Evolutionary conservation across 2,113 vertebrate species (phyloP), one percentile per base, ranked within the genome.

Genomic region (Lycaon pictus): DNA sequence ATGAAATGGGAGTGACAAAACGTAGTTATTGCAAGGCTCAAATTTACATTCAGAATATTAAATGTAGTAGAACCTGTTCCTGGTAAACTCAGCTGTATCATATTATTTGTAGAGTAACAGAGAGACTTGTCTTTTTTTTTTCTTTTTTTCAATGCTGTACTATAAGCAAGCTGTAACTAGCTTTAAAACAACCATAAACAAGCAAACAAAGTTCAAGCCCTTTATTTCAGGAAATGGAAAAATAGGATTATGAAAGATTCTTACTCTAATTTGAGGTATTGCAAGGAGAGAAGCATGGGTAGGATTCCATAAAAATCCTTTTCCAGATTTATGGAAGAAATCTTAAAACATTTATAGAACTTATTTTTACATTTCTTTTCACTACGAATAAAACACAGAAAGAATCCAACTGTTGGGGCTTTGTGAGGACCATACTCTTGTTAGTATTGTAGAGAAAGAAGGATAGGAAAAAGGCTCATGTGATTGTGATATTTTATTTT

Each of bases 1-100:
- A 94, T 90, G 91, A 92, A 98, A 85, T 95, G 37, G 55, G 95
- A 98, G 97, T 97, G 95, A 81, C 90, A 97, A 91, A 91, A 35
- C 92, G 11, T 32, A 98, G 63, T 92, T 98, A 84, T 0, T 1
- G 43, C 79, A 93, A 97, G 60, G 82, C 94, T 97, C 88, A 93
- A 67, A 92, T 81, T 95, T 80, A 97, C 82, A 62, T 43, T 16
- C 76, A 92, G 56, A 87, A 56, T 96, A 96, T 96, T 93, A 89
- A 88, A 92, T 93, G 62, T n/a, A 89, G 43, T 62, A 81, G 22
- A 74, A 67, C 2, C 4, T 72, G 27, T 79, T 96, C 8, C 8
- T 58, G 82, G 91, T 93, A 53, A 93, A 80, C 15, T 84, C 67
- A 84, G 32, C 63, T 84, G 17, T 80, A 58, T 60, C 10, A 0